These are phyloP conservation scores for Balanococcus diminutus DNA, from an alignment of 2,888 invertebrate species.

Conservation along the genomic window DNA sequence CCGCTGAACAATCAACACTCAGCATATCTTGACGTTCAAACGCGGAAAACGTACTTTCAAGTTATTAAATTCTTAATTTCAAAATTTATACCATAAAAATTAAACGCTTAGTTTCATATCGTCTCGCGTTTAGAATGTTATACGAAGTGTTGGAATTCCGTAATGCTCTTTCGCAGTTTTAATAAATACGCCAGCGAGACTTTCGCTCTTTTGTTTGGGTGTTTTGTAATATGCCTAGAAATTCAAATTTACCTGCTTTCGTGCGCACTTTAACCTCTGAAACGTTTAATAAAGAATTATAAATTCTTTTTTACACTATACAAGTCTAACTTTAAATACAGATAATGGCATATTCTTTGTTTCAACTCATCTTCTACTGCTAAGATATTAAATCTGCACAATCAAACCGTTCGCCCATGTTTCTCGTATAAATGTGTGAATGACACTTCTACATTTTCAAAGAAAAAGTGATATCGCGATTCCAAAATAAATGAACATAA, in stretches of 20 bases:
- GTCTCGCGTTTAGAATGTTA: not conserved
- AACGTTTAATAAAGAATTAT: no score
- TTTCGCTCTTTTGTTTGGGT: not conserved
- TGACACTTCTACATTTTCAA: no score
- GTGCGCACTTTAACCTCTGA: no score
- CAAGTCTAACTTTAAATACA: no score
- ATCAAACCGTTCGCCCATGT: no score
- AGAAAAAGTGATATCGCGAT: no score
- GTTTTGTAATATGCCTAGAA: not conserved
- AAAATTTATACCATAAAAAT: constrained; percentile 26
- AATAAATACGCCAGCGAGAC: constrained; percentile 1
- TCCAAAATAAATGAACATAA: no score
- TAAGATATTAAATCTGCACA: no score
- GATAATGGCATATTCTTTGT: no score
- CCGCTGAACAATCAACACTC: not conserved
- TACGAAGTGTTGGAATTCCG: constrained; percentile 12
- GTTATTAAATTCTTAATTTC: constrained; percentile 38
- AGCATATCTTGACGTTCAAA: constrained; percentile 8
- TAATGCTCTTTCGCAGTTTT: not conserved
- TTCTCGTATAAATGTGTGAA: no score
- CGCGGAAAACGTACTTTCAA: constrained; percentile 8
- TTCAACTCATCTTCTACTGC: no score
- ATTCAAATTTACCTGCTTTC: not conserved
- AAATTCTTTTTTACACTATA: no score
- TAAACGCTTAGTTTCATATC: constrained; percentile 35